Conservation (phyloP, 2,113 vertebrate genomes). For the Zosterops borbonicus region DNA sequence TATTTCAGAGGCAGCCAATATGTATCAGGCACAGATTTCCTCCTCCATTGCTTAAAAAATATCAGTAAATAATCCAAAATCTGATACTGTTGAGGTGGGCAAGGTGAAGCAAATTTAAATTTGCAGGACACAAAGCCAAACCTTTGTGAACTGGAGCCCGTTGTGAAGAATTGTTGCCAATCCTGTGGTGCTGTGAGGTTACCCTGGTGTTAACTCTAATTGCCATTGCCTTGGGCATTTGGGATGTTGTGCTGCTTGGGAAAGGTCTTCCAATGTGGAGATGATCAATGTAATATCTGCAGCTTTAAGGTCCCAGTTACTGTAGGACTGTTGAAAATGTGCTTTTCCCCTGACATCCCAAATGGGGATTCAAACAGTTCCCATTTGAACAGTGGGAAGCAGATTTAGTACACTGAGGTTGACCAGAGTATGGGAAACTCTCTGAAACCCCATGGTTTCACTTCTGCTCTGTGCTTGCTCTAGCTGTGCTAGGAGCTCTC, state of each 20-base stretch:
- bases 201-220: background rate
- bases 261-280: background rate
- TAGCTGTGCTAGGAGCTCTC: background rate
- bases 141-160: background rate
- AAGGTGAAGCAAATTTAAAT: background rate
- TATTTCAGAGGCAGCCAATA: background rate
- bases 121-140: background rate
- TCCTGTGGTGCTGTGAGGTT: fast-evolving
- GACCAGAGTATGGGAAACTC: background rate
- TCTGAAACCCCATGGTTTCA: background rate
- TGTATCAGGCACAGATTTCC: background rate
- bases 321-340: background rate
- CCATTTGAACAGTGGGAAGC: background rate
- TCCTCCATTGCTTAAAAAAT: background rate
- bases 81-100: background rate
- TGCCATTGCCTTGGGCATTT: background rate
- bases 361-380: too few relatives aligned
- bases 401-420: background rate
- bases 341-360: background rate
- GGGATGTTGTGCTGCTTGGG: background rate
- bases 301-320: background rate
- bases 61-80: background rate
- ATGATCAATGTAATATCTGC: background rate
- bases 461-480: background rate
- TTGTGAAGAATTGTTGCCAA: background rate